Base-by-base conservation (phyloP, 2,113 vertebrate species). In the Cygnus atratus region DNA sequence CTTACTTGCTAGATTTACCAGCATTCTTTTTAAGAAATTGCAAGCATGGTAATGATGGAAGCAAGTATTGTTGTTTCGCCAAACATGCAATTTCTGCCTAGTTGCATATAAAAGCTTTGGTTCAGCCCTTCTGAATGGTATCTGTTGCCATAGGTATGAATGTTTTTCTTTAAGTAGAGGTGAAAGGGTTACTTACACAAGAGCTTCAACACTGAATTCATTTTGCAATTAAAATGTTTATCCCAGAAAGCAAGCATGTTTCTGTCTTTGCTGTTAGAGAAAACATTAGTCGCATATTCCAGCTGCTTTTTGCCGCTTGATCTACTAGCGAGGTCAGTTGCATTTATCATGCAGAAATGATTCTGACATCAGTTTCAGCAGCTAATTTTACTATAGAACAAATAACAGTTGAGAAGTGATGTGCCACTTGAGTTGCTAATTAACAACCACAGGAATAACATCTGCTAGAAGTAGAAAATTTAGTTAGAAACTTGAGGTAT, bases 321-420 rank as follows among this genome's bases (percentile, higher is more conserved):
- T 95, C 87, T 97, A n/a, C 87, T 77, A 94, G 90, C 68, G 94
- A 97, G 95, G 93, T 96, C 96, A 96, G 92, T 59, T 87, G 90
- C 55, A 72, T 96, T 96, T 97, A 89, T 92, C 77, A 86, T 70
- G 92, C 85, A 96, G 90, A 88, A 94, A 84, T 95, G 43, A 91
- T 90, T 95, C 70, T 90, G 76, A 90, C 90, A 93, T 94, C 70
- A 66, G 90, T 92, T 91, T 94, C 83, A 90, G 86, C 92, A 92
- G 77, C 78, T 94, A 88, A 93, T 94, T 93, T 96, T 96, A 84
- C 88, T 88, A 73, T 70, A 87, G 92, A 86, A 93, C 74, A 87
- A 93, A 79, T 90, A 92, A 57, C 61, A 88, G 44, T 80, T 78
- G 57, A 94, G 75, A 87, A 92, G 33, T 74, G 67, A 83, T 80